Base-by-base conservation (phyloP, 2,113 vertebrate genomes). In the Odobenus rosmarus region DNA sequence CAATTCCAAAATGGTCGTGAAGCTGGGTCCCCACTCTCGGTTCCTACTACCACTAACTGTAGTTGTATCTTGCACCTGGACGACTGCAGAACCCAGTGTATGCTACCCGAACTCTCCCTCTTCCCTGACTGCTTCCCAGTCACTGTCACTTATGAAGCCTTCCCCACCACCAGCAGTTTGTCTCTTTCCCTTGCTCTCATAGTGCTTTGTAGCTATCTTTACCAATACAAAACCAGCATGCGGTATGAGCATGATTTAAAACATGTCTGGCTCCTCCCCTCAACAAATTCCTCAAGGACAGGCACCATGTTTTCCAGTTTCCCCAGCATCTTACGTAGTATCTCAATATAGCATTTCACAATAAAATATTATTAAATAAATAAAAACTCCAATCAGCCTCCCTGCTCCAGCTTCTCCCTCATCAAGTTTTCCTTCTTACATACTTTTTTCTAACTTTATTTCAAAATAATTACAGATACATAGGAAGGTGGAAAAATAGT, bases 391-490 rank as follows among this genome's bases (percentile, higher is more conserved):
- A 69, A 61, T 28, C 61, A 87, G 72, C 59, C 71, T 69, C 57
- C 18, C 49, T 94, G 84, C 16, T 92, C 76, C 24, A 91, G n/a
- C 19, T 88, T 76, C 69, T 86, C 91, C n/a, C 61, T 51, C 55
- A 82, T 19, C 36, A 93, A 67, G 33, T 91, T 84, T 67, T 88
- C 62, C 83, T 84, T 92, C 69, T 93, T 84, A 57, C 7, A 28
- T 59, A 36, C 55, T 69, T 33, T 15, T 49, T 6, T 3, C 59
- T 49, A 93, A 74, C 10, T 59, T 64, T 53, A 49, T 85, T 91
- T 53, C 93, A 39, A 96, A 96, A 83, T 83, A 83, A 88, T 51
- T 87, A 88, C 1, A 84, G 26, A 95, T 59, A 90, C 46, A 91
- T 12, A 67, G 62, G 53, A 90, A 88, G 46, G 39, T 96, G 3